These are phyloP conservation scores for Plebejus anna DNA, from an alignment of 2,888 invertebrate species.

Conservation along the genomic window DNA sequence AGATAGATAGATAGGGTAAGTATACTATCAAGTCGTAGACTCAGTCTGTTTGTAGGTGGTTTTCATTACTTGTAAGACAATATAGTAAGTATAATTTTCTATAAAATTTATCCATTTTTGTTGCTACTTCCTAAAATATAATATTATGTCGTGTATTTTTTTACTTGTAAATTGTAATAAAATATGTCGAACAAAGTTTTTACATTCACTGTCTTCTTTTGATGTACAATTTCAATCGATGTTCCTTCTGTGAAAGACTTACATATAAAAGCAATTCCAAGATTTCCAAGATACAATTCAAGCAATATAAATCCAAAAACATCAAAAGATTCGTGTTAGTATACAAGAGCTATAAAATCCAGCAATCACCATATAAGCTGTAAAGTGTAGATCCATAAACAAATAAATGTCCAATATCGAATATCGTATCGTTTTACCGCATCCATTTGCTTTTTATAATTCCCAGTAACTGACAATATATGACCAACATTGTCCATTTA, in stretches of 20 bases:
- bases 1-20: too few species aligned
- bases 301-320: background rate
- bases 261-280: background rate
- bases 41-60: too few species aligned
- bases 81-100: too few species aligned
- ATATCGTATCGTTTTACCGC: constrained; percentile 36
- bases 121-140: too few species aligned
- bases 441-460: constrained; percentile 38
- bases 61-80: too few species aligned
- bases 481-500: constrained; percentile 59
- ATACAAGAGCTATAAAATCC: constrained; percentile 18
- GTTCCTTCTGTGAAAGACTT: background rate
- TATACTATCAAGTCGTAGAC: too few species aligned
- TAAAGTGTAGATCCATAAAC: background rate
- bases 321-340: constrained; percentile 15
- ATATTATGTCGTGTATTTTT: too few species aligned
- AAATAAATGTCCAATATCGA: constrained; percentile 16
- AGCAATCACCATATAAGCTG: constrained; percentile 13
- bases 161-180: too few species aligned
- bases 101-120: too few species aligned
- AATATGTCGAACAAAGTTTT: too few species aligned
- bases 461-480: constrained; percentile 44
- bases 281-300: background rate
- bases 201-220: too few species aligned
- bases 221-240: too few species aligned